These are phyloP conservation scores for Kuschelorhynchus macadamiae DNA, from an alignment of 2,888 invertebrate genomes.

Conservation along the genomic window DNA sequence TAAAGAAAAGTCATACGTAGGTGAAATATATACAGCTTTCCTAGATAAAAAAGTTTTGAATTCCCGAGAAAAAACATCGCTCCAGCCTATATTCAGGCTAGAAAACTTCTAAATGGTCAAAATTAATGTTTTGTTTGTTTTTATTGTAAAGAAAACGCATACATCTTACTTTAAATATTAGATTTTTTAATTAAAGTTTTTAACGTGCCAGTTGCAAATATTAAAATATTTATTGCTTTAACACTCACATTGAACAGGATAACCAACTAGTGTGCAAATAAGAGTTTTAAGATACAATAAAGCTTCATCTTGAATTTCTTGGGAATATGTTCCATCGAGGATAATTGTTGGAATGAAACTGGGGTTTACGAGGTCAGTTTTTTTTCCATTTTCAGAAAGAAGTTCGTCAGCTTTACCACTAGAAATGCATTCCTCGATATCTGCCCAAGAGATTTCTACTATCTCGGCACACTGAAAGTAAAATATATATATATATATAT, in stretches of 20 bases:
- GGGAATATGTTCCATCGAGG: slow-evolving; percentile 63
- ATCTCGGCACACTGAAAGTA: slow-evolving; percentile 65
- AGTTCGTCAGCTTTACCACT: slow-evolving; percentile 62
- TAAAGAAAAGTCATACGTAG: too few relatives aligned
- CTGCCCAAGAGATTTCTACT: slow-evolving; percentile 55
- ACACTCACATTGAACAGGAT: slow-evolving; percentile 19
- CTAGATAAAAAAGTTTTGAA: too few relatives aligned
- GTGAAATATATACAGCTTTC: too few relatives aligned
- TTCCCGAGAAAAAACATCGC: too few relatives aligned
- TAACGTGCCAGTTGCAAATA: too few relatives aligned
- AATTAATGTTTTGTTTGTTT: too few relatives aligned
- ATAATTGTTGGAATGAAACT: slow-evolving; percentile 68
- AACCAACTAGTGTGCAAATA: slow-evolving; percentile 48
- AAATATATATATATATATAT: not conserved
- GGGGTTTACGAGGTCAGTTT: slow-evolving; percentile 63
- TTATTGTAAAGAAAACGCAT: too few relatives aligned
- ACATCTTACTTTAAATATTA: too few relatives aligned
- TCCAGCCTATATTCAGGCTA: too few relatives aligned
- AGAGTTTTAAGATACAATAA: slow-evolving; percentile 53
- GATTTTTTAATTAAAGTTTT: too few relatives aligned
- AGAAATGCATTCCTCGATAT: slow-evolving; percentile 61
- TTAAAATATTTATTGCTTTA: too few relatives aligned
- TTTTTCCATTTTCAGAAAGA: slow-evolving; percentile 63
- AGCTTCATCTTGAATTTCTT: slow-evolving; percentile 51
- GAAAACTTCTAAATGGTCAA: too few relatives aligned